Evolutionary conservation across 2,888 invertebrate genomes (phyloP), one percentile per base, ranked within the genome.

Genomic region (Lasioglossum oenotherae): DNA sequence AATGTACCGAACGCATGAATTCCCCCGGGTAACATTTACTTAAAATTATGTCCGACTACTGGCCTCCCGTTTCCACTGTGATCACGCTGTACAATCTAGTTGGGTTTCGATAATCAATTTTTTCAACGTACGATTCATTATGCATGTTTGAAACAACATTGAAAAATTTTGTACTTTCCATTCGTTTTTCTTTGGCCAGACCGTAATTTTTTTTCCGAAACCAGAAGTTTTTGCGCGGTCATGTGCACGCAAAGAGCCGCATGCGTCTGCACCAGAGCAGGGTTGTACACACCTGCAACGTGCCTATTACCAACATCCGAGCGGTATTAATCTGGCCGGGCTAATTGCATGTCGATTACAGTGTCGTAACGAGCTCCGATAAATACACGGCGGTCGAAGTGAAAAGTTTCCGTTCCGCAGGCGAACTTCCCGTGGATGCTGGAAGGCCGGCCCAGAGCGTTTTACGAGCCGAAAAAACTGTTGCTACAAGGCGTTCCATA

Each of bases 261-360:
- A 14, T 4, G 60, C 27, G n/a, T 60, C 60, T 27, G 14, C 60
- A 60, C 1, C 27, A 5, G 23, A 53, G 53, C 14, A 12, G 5
- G 14, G 14, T 35, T 60, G 74, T 82, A 46, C 46, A 83, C 82
- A 85, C 81, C 79, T 57, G 83, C 85, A 87, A 90, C 87, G 91
- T 88, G 85, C 83, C 88, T 78, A 89, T 90, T 90, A 91, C 83
- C 91, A 49, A 72, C 82, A 85, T 89, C 87, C 86, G 85, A 87
- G 76, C 82, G 87, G 80, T 91, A 90, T 90, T 91, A 90, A 90
- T 90, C 87, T 83, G 78, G 78, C 78, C 84, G 84, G 19, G 88
- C 86, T 90, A 90, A 90, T 90, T 87, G 89, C 91, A 88, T 87
- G 90, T 90, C 91, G 91, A 91, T 90, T 90, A 89, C 91, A 90